Evolutionary conservation across 2,888 invertebrate genomes (phyloP), one percentile per base, ranked within the genome.

Genomic region (Ochropacha duplaris): DNA sequence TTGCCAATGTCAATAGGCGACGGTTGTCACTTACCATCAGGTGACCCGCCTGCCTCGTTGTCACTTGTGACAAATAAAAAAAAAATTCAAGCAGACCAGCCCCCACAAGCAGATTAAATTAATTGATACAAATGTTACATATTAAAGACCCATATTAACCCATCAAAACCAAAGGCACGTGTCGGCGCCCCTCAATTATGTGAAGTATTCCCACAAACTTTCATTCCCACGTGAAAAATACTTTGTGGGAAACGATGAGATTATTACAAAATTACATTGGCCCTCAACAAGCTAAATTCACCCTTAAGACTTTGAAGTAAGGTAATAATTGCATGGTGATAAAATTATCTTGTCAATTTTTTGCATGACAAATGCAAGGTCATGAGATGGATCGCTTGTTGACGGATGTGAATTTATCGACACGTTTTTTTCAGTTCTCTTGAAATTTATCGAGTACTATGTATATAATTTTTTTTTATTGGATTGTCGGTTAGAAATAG

Each of bases 161-260:
- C 51, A 16, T 31, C 28, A 58, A 56, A 57, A 57, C 56, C 58
- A 12, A 31, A 22, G 61, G 64, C 72, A 72, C 76, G 74, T 65
- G 72, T 59, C 66, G 58, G 56, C 54, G 34, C 58, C 54, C 71
- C 66, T 31, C 58, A 54, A 36, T 16, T 54, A 51, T 49, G 34
- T 49, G 16, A 57, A 65, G 55, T 62, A 76, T 82, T 80, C 80
- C 78, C 79, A 75, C 75, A 65, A 72, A 77, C 65, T 63, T 67
- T 56, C 59, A 69, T 78, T 82, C 81, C 72, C 83, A 80, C 72
- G 76, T 71, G 78, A 81, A 78, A 71, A 71, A 71, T 76, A 70
- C 54, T 63, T 56, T 66, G 70, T 68, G 75, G 72, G 67, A 74
- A 78, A 55, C 54, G 49, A 24, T 39, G 39, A 31, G 22, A 52